Evolutionary conservation across 2,113 vertebrate genomes (phyloP).

Genomic region (Pao palembangensis): DNA sequence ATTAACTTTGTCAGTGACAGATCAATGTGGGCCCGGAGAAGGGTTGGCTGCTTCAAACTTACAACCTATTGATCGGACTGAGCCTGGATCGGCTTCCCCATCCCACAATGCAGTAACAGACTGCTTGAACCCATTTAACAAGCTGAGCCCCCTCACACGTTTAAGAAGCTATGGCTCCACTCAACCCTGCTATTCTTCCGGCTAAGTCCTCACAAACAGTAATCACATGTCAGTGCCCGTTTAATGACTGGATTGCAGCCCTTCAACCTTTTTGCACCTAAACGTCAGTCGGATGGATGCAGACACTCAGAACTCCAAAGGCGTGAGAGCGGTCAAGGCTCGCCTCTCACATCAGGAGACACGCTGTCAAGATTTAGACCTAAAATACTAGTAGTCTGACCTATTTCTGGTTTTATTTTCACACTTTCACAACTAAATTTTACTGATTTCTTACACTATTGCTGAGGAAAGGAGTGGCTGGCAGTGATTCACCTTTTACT

Average conservation of each 20-base stretch:
- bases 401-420: slow-evolving; percentile 23
- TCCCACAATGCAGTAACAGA: slow-evolving; percentile 29
- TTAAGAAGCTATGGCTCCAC: slow-evolving; percentile 52
- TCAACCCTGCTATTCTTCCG: slow-evolving; percentile 51
- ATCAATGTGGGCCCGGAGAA: slow-evolving; percentile 60
- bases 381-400: slow-evolving; percentile 10
- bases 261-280: slow-evolving; percentile 40
- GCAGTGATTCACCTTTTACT: background rate
- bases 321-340: slow-evolving; percentile 24
- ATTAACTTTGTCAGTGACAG: slow-evolving; percentile 72
- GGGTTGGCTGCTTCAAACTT: slow-evolving; percentile 43
- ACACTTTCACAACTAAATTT: slow-evolving; percentile 7
- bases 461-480: slow-evolving; percentile 10
- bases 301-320: slow-evolving; percentile 21
- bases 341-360: slow-evolving; percentile 28
- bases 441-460: slow-evolving; percentile 13
- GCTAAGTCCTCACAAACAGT: slow-evolving; percentile 43
- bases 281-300: slow-evolving; percentile 44
- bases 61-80: slow-evolving; percentile 45
- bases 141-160: slow-evolving; percentile 20
- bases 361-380: slow-evolving; percentile 37
- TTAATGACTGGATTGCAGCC: slow-evolving; percentile 47
- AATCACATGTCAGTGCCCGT: slow-evolving; percentile 18
- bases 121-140: slow-evolving; percentile 40
- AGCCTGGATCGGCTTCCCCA: slow-evolving; percentile 40